Base-by-base conservation (phyloP, 2,113 vertebrate genomes). In the Columba livia region DNA sequence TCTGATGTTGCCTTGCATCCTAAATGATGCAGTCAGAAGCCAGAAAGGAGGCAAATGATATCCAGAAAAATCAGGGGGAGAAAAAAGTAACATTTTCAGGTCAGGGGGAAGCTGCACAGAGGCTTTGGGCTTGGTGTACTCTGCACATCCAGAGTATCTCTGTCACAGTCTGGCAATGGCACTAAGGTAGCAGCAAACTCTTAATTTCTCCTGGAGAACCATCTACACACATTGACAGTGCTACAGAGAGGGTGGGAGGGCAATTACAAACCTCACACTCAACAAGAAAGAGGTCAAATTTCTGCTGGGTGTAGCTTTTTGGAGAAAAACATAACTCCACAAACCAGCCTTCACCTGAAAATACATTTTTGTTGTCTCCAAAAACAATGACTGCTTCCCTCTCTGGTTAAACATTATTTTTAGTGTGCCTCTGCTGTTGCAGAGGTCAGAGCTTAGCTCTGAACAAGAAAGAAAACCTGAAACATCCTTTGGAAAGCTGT, bases 21-120 rank as follows among this genome's bases (percentile, higher is more conserved):
- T 40, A 80, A 91, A 60, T 25, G 40, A 81, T 85, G 28, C 26
- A 8, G 60, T 66, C 2, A 14, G 66, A 85, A 82, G 51, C 21
- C 38, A 88, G 56, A 88, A 85, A 74, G 32, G 36, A 71, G 67
- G 26, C 1, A 9, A 90, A 78, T 11, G 15, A 74, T 42, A 78
- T 0, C 20, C 48, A 74, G 67, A 86, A 92, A 65, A 88, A 51
- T 15, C 15, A 28, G 29, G 15, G 14, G 18, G 11, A 56, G 23
- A 72, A 62, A 1, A 47, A 12, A 1, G 0, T 4, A 40, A 28
- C 0, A 0, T 9, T 66, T 36, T 8, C 3, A 0, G 17, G 25
- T 38, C 9, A 40, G n/a, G 38, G n/a, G 12, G 5, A 86, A 95
- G 21, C 21, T 21, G 50, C 0, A 1, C 14, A 47, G 50, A 79